A percentile compares a stretch with the other conserved stretches of the same genome.
phyloP scores from a whole-genome alignment of 2,113 vertebrate genomes.

The Ciconia boyciana region DNA sequence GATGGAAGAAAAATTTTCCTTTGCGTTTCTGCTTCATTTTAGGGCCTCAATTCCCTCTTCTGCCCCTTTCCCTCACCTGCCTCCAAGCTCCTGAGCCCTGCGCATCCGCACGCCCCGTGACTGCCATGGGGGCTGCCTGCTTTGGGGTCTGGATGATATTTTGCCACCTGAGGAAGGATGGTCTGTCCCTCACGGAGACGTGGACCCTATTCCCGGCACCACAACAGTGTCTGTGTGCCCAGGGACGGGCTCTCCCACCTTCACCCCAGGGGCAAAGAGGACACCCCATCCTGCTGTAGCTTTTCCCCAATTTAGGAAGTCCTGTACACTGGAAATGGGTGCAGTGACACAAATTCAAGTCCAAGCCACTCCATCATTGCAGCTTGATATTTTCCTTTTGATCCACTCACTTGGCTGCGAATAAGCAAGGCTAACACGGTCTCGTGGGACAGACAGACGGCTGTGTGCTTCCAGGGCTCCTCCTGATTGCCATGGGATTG shows the following conservation, averaged over 20 bases:
- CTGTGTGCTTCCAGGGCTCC: background rate
- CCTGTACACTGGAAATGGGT: background rate
- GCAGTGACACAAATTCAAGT: background rate
- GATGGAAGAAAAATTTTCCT: background rate
- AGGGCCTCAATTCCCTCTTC: background rate
- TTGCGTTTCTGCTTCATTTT: constrained; percentile 26
- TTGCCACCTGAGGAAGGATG: background rate
- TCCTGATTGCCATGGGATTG: background rate
- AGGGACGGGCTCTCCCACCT: background rate
- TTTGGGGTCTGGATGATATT: background rate
- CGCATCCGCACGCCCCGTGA: rapidly evolving
- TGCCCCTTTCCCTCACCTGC: background rate
- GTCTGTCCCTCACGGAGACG: rapidly evolving
- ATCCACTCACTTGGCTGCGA: background rate
- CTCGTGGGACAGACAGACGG: background rate
- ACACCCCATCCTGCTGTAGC: background rate
- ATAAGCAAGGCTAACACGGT: background rate
- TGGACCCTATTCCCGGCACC: background rate
- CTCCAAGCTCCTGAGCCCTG: rapidly evolving
- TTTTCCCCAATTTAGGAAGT: background rate
- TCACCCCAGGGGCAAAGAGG: background rate
- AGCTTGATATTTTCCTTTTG: background rate
- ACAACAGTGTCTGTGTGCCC: background rate
- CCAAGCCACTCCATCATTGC: background rate
- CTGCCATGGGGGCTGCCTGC: background rate